A percentile compares a stretch with the other conserved stretches of the same genome.
phyloP scores from a whole-genome alignment of 2,113 vertebrate species.

The Osmerus mordax region DNA sequence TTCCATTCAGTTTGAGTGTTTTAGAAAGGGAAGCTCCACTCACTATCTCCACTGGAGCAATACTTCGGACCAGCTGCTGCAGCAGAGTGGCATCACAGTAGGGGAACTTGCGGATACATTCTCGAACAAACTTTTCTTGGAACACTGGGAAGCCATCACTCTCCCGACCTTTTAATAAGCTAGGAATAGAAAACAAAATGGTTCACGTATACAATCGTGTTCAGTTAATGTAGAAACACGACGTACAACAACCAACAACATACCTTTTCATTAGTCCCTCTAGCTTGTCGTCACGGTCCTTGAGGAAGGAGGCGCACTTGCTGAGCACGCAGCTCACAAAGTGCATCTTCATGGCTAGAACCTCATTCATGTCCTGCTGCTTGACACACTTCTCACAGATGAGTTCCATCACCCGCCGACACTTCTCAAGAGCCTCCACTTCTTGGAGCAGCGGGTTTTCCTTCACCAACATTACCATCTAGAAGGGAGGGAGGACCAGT shows the following conservation, averaged over 20 bases:
- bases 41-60: slow-evolving; percentile 95
- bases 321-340: slow-evolving; percentile 92
- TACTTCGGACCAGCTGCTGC: slow-evolving; percentile 95
- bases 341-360: slow-evolving; percentile 99
- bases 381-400: slow-evolving; percentile 97
- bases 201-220: too few relatives aligned
- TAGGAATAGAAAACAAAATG: slow-evolving; percentile 42
- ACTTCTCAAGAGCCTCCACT: slow-evolving; percentile 82
- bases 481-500: slow-evolving; percentile 19
- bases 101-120: slow-evolving; percentile 94
- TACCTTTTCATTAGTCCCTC: slow-evolving; percentile 89
- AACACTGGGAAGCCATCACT: slow-evolving; percentile 87
- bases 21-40: slow-evolving; percentile 54
- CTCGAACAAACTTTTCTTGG: slow-evolving; percentile 93
- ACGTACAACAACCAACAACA: not conserved
- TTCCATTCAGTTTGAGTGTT: not conserved
- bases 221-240: not conserved
- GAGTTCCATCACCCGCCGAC: slow-evolving; percentile 89
- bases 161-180: slow-evolving; percentile 89
- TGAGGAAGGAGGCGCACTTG: slow-evolving; percentile 85
- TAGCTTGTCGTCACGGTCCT: slow-evolving; percentile 85
- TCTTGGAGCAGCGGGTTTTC: slow-evolving; percentile 90
- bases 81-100: slow-evolving; percentile 92
- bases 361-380: slow-evolving; percentile 97
- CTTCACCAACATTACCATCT: slow-evolving; percentile 91